Conservation (phyloP, 2,113 vertebrate genomes). For the Saguinus imperator region DNA sequence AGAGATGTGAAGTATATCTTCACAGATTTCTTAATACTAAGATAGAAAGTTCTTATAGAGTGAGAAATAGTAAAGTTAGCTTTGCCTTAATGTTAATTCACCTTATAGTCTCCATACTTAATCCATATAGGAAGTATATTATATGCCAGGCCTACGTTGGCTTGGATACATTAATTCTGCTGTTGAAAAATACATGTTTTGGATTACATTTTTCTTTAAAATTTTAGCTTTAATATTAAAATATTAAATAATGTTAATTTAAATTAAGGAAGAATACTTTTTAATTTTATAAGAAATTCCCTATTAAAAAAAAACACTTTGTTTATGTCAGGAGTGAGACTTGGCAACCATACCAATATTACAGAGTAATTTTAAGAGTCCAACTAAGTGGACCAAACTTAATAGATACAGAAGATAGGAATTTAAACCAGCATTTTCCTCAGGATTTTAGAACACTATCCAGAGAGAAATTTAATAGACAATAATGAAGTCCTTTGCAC, state of each 20-base stretch:
- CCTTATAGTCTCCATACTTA: not conserved
- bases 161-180: not conserved
- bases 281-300: not conserved
- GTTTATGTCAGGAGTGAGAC: not conserved
- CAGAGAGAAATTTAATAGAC: not conserved
- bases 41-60: not conserved
- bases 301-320: not conserved
- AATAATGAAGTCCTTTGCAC: not conserved
- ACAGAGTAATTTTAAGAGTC: not conserved
- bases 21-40: not conserved
- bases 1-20: not conserved
- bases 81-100: constrained; percentile 3
- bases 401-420: not conserved
- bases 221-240: not conserved
- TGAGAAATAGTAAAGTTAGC: not conserved
- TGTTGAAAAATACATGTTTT: not conserved
- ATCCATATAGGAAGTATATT: not conserved
- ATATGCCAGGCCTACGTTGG: not conserved
- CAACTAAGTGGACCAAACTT: not conserved
- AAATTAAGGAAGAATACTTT: not conserved
- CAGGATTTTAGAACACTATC: not conserved
- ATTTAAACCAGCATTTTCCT: not conserved
- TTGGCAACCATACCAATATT: not conserved
- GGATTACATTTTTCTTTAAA: not conserved
- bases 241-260: not conserved